These are phyloP conservation scores for Heteronetta atricapilla DNA, from an alignment of 2,113 vertebrate species.

Conservation along the genomic window DNA sequence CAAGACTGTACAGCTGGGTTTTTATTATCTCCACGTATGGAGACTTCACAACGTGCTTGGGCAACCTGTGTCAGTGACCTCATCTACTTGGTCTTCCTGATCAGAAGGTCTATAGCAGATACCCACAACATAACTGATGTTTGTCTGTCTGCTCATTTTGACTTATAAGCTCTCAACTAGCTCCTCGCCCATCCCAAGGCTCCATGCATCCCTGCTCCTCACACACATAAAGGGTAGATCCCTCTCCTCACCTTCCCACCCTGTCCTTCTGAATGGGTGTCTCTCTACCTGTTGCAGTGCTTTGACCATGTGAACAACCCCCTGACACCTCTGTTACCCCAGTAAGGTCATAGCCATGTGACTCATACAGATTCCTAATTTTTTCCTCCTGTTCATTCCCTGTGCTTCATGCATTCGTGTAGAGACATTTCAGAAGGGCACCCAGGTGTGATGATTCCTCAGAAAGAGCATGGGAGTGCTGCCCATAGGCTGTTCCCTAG, in stretches of 20 bases:
- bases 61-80: background rate
- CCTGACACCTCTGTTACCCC: too few relatives aligned
- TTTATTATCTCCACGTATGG: background rate
- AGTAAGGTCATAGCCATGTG: too few relatives aligned
- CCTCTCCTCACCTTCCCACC: background rate
- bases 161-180: background rate
- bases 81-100: background rate
- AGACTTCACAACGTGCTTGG: background rate
- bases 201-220: background rate
- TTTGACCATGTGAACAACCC: too few relatives aligned
- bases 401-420: background rate
- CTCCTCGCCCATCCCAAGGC: background rate
- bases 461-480: background rate
- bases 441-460: background rate
- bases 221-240: background rate
- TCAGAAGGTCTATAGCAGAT: background rate
- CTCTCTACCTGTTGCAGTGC: too few relatives aligned
- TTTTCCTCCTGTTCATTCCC: background rate
- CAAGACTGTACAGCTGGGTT: background rate
- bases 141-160: background rate
- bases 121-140: background rate
- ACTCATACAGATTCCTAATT: too few relatives aligned
- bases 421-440: background rate
- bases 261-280: background rate
- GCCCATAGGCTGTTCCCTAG: background rate